Percentiles rank a stretch among this genome's conserved stretches.
These are phyloP conservation scores for Ammodytes dubius DNA, from an alignment of 2,113 vertebrate genomes.

Conservation along the genomic window DNA sequence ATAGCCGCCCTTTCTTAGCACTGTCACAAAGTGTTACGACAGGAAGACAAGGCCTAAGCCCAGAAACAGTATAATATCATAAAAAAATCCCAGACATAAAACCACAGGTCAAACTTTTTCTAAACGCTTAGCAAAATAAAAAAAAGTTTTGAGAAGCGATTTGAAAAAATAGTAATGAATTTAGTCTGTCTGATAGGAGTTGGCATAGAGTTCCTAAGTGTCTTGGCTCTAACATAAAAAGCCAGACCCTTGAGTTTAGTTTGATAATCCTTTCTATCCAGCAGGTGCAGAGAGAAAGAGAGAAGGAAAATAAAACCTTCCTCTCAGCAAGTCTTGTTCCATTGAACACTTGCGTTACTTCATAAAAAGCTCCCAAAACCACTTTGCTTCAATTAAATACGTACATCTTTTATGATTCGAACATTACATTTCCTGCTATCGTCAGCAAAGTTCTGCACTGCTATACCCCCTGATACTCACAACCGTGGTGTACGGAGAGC, in stretches of 20 bases:
- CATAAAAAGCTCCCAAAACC: constrained; percentile 31
- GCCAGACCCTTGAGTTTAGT: constrained; percentile 18
- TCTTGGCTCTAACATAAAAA: no score
- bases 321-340: constrained; percentile 4
- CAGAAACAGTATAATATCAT: no score
- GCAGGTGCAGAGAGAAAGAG: not conserved
- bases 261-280: constrained; percentile 1
- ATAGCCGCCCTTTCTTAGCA: no score
- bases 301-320: not conserved
- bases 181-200: no score
- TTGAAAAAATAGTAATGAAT: no score
- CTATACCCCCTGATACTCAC: constrained; percentile 33
- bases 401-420: constrained; percentile 38
- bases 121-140: no score
- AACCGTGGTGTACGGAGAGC: constrained; percentile 41
- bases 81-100: no score
- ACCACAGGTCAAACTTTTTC: no score
- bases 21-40: no score
- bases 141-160: no score
- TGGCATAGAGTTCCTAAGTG: no score
- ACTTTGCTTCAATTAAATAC: constrained; percentile 47
- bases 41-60: no score
- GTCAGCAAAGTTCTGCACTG: constrained; percentile 46
- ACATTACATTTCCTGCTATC: constrained; percentile 51
- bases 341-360: constrained; percentile 8